Percentiles rank a stretch among this genome's conserved stretches.
Evolutionary conservation across 2,113 vertebrate species (phyloP).

Genomic region (Antigone vipio): DNA sequence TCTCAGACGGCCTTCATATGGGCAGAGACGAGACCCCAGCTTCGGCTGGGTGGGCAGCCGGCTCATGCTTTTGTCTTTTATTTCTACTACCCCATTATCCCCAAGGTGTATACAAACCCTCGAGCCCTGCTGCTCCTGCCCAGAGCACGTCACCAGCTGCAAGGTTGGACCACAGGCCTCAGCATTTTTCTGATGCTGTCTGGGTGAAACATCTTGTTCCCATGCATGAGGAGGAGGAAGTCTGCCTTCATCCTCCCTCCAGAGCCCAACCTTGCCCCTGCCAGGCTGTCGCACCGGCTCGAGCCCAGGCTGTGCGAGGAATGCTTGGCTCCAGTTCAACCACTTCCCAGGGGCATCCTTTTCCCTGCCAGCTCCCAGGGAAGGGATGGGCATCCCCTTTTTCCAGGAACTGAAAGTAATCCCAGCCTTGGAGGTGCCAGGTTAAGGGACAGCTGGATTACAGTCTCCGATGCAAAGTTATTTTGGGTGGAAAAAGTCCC

Average conservation of each 20-base stretch:
- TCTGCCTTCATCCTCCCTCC: neutral
- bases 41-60: neutral
- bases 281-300: neutral
- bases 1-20: neutral
- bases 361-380: neutral
- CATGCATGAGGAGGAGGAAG: neutral
- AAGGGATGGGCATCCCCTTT: neutral
- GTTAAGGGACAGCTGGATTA: neutral
- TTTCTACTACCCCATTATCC: neutral
- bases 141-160: neutral
- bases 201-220: neutral
- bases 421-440: neutral
- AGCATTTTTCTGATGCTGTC: rapidly evolving
- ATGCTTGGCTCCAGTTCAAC: neutral
- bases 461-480: rapidly evolving
- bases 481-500: neutral
- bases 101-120: neutral
- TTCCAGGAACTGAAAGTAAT: neutral
- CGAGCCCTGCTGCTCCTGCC: neutral
- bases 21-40: neutral
- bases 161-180: neutral
- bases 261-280: neutral
- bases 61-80: neutral
- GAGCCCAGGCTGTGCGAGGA: neutral
- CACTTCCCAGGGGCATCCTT: neutral